Base-by-base conservation (phyloP, 2,113 vertebrate genomes). In the Progne subis region DNA sequence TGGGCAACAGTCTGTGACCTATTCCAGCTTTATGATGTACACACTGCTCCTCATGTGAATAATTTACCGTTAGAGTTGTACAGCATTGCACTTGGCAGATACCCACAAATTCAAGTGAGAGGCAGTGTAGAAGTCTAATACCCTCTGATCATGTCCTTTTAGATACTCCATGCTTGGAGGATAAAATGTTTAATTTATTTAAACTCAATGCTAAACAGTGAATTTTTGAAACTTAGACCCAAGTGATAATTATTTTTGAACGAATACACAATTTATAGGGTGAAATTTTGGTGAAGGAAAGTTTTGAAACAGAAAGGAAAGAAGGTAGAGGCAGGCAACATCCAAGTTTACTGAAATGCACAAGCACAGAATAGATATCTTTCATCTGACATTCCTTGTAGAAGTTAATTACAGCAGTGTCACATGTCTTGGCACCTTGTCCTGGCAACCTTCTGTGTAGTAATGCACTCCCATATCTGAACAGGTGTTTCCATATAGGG, bases 351-450 rank as follows among this genome's bases (percentile, higher is more conserved):
- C 11, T 71, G 34, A 77, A 71, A 25, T 52, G 6, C 1, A 31
- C 23, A 63, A 53, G 52, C n/a, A 82, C 16, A 29, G 4, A 49
- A 46, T 14, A 41, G 18, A 29, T 52, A 61, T 37, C 7, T 82
- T 68, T 57, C 31, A 43, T 19, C 24, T 65, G 15, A 1, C 70
- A 3, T 12, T 59, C 20, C 37, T 52, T 0, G 0, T 16, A 52
- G 20, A 29, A 70, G 9, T 50, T n/a, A 52, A n/a, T 37, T 52
- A 15, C 5, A 67, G 19, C 28, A 76, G 24, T 18, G 25, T 50
- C 25, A 61, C 18, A 25, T 13, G 6, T 44, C 44, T 69, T 63
- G 19, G 11, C 5, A 50, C 32, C 56, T 65, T 80, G 41, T 34
- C 25, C 12, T 80, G 25, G 23, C 19, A 67, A 17, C 5, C 9